Conservation (phyloP, 2,113 vertebrate genomes). For the Antigone vipio region DNA sequence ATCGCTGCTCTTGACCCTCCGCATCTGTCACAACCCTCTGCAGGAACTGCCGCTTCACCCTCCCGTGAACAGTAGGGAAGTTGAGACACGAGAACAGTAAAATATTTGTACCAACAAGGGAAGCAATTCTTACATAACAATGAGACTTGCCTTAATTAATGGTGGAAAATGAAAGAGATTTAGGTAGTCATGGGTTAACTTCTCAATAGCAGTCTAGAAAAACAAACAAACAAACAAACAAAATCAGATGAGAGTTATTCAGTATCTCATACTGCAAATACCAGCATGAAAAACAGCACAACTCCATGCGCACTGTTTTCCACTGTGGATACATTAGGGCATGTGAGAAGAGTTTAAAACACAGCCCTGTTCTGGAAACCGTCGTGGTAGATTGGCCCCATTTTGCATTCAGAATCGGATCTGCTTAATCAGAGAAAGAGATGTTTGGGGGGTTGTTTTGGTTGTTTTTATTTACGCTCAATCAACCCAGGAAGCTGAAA, state of each 20-base stretch:
- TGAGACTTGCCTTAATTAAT: conserved; percentile 84
- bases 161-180: conserved; percentile 95
- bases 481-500: conserved; percentile 21
- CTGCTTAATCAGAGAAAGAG: conserved; percentile 14
- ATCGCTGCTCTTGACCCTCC: background rate
- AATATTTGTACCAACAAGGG: background rate
- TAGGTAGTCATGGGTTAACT: conserved; percentile 91
- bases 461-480: conserved; percentile 44
- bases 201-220: conserved; percentile 91
- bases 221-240: background rate
- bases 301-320: background rate
- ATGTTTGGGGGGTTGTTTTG: background rate
- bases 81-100: background rate
- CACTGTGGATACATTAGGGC: background rate
- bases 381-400: background rate
- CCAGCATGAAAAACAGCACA: background rate
- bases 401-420: background rate
- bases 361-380: background rate
- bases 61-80: background rate
- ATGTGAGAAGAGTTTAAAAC: background rate
- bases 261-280: background rate
- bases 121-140: background rate
- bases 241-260: conserved; percentile 32
- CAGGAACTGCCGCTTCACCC: background rate
- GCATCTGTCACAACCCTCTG: background rate